These are phyloP conservation scores for Siphlonurus alternatus DNA, from an alignment of 2,888 invertebrate species.

Conservation along the genomic window DNA sequence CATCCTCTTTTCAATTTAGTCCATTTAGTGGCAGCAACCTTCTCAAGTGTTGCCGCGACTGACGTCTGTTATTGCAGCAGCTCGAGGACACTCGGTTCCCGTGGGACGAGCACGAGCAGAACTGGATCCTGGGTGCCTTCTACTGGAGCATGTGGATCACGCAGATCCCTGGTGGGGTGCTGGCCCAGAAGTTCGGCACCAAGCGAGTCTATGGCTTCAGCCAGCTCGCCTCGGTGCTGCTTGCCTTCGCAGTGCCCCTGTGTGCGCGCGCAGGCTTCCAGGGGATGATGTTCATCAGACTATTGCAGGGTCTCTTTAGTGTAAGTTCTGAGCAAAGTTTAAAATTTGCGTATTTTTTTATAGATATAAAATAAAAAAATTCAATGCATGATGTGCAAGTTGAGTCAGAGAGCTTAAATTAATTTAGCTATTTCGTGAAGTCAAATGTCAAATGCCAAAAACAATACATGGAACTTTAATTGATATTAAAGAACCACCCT, in stretches of 20 bases:
- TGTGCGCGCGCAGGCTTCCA: slow-evolving; percentile 38
- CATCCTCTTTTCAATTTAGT: too few relatives aligned
- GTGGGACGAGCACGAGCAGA: slow-evolving; percentile 49
- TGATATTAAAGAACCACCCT: too few relatives aligned
- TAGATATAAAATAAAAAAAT: slow-evolving; percentile 2
- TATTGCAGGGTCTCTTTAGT: slow-evolving; percentile 49
- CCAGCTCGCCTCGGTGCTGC: slow-evolving; percentile 41
- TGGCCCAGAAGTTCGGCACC: slow-evolving; percentile 50
- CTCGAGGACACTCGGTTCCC: slow-evolving; percentile 25
- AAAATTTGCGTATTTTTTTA: too few relatives aligned
- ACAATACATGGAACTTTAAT: too few relatives aligned
- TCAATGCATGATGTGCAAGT: too few relatives aligned
- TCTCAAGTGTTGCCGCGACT: too few relatives aligned
- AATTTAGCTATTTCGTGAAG: too few relatives aligned
- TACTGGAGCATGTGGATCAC: slow-evolving; percentile 56
- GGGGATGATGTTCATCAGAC: slow-evolving; percentile 38
- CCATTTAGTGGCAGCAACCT: too few relatives aligned
- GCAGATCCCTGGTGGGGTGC: slow-evolving; percentile 53
- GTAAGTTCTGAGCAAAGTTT: too few relatives aligned
- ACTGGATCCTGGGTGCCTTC: slow-evolving; percentile 44
- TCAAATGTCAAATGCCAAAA: too few relatives aligned
- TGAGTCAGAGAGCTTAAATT: too few relatives aligned
- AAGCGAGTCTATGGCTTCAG: slow-evolving; percentile 51
- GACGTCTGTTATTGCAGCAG: slow-evolving; percentile 9
- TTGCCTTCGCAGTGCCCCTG: slow-evolving; percentile 48